Evolutionary conservation across 2,888 invertebrate species (phyloP).

Genomic region (Thereva nobilitata): DNA sequence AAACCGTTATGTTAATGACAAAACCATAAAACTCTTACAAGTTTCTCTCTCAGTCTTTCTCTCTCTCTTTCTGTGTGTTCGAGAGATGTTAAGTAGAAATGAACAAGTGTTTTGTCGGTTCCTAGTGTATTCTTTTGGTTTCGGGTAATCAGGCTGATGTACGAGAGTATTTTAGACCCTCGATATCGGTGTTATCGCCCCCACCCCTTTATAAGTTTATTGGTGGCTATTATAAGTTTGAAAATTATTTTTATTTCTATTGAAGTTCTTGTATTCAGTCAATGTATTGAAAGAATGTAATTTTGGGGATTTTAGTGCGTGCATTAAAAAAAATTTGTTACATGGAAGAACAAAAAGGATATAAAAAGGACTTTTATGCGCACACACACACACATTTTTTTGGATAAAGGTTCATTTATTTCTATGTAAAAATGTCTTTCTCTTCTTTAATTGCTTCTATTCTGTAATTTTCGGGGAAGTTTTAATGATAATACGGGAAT

Average conservation of each 20-base stretch:
- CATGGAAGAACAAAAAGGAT: too few relatives aligned
- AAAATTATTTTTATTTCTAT: constrained; percentile 11
- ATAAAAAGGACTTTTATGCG: too few relatives aligned
- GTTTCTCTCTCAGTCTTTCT: neutral
- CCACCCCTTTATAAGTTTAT: neutral
- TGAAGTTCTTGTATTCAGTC: neutral
- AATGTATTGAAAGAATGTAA: too few relatives aligned
- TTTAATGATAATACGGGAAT: too few relatives aligned
- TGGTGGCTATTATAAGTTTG: neutral
- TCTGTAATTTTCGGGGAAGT: too few relatives aligned
- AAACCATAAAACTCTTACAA: constrained; percentile 27
- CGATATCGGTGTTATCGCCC: too few relatives aligned
- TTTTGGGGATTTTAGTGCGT: too few relatives aligned
- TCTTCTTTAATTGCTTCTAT: too few relatives aligned
- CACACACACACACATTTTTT: neutral
- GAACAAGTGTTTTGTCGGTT: constrained; percentile 23
- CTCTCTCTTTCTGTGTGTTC: neutral
- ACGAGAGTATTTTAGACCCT: too few relatives aligned
- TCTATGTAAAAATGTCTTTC: too few relatives aligned
- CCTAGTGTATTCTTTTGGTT: constrained; percentile 1
- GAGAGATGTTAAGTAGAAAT: constrained; percentile 25
- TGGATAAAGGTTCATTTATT: neutral
- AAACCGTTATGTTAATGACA: constrained; percentile 28
- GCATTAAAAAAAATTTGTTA: neutral
- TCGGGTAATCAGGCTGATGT: constrained; percentile 22